These are phyloP conservation scores for Acanthosepion lycidas DNA, from an alignment of 2,888 invertebrate species.

Conservation along the genomic window DNA sequence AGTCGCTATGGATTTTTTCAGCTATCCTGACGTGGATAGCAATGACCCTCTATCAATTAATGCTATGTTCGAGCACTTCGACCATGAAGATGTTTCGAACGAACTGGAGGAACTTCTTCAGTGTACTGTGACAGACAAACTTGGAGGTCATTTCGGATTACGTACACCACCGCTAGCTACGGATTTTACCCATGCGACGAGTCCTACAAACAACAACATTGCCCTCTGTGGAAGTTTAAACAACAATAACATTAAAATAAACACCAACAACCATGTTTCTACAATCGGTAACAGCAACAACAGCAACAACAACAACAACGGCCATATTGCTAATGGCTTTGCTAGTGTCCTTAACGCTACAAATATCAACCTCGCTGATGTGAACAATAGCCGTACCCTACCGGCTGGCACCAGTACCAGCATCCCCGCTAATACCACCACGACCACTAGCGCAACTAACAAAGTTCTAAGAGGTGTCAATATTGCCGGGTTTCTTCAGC, in stretches of 20 bases:
- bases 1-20: slow-evolving; percentile 24
- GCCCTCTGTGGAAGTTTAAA: not conserved
- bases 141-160: slow-evolving; percentile 17
- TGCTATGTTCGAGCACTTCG: slow-evolving; percentile 41
- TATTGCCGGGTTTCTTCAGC: not conserved
- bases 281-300: not conserved
- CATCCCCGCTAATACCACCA: not conserved
- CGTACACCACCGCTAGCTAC: not conserved
- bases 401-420: not conserved
- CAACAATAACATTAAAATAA: not conserved
- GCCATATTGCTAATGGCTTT: not conserved
- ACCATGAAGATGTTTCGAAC: slow-evolving; percentile 39
- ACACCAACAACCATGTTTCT: not conserved
- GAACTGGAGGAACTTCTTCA: slow-evolving; percentile 41
- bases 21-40: not conserved
- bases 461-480: not conserved
- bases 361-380: not conserved
- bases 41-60: slow-evolving; percentile 36
- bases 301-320: not conserved
- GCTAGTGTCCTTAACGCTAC: not conserved
- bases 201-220: not conserved
- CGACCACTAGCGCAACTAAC: not conserved
- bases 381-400: not conserved
- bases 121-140: not conserved
- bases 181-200: not conserved